Evolutionary conservation across 2,797 vertebrate genomes (phyloP).

Genomic region (Cirrhinus molitorella): DNA sequence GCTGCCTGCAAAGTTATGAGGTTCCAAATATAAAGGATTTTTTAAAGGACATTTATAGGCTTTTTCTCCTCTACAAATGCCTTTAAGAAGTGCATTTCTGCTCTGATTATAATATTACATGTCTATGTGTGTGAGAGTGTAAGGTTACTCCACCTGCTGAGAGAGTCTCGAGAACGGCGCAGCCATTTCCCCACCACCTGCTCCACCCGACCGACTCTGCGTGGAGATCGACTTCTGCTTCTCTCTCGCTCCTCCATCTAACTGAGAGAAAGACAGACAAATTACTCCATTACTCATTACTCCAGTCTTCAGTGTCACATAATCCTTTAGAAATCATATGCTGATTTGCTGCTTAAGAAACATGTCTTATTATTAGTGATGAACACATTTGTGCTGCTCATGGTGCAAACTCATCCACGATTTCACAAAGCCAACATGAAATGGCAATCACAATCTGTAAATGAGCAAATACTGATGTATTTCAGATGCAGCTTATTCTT

Average conservation of each 20-base stretch:
- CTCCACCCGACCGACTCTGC: slow-evolving; percentile 90
- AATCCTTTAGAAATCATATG: neutral
- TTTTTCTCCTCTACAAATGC: neutral
- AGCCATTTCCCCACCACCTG: slow-evolving; percentile 97
- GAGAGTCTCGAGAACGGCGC: slow-evolving; percentile 88
- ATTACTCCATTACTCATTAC: neutral
- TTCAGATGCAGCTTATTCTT: neutral
- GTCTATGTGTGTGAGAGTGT: neutral
- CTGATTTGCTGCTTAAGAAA: neutral
- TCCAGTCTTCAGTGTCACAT: neutral
- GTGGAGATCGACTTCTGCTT: slow-evolving; percentile 88
- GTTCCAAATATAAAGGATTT: neutral
- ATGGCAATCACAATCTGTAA: neutral
- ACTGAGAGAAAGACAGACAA: slow-evolving; percentile 70
- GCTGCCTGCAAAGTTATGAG: neutral
- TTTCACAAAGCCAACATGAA: neutral
- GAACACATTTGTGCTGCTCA: neutral
- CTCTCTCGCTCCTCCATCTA: slow-evolving; percentile 93
- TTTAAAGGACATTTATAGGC: neutral
- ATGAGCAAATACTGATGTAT: neutral
- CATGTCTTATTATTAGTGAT: neutral
- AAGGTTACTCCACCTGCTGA: slow-evolving; percentile 82
- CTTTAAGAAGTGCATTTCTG: neutral
- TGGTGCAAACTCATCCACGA: neutral
- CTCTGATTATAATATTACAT: neutral